Evolutionary conservation across 2,888 invertebrate species (phyloP).

Genomic region (Tenthredo notha): DNA sequence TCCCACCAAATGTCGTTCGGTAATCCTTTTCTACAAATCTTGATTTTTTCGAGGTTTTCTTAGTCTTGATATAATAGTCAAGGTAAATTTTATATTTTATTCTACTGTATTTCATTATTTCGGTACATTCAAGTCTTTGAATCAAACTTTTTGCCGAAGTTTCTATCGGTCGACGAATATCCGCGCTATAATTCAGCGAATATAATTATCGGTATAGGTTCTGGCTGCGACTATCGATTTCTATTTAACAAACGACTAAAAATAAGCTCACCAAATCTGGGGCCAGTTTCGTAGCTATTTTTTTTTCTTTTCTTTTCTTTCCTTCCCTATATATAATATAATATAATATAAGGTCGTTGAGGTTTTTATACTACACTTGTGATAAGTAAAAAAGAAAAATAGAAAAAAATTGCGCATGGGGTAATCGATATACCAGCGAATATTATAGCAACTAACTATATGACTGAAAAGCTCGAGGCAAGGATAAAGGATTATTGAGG

Average conservation of each 20-base stretch:
- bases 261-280: neutral
- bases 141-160: neutral
- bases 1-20: slow-evolving; percentile 11
- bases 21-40: slow-evolving; percentile 38
- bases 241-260: slow-evolving; percentile 1
- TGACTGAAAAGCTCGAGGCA: neutral
- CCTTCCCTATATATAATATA: neutral
- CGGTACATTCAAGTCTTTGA: neutral
- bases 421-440: neutral
- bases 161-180: neutral
- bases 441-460: neutral
- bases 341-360: neutral
- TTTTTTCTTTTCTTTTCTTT: neutral
- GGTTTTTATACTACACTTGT: neutral
- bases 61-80: neutral
- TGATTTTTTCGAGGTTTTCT: slow-evolving; percentile 3
- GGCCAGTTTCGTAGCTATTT: neutral
- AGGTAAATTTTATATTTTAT: neutral
- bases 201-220: neutral
- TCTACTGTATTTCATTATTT: neutral
- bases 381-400: neutral
- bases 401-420: neutral
- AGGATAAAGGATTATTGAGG: neutral
- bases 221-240: neutral
- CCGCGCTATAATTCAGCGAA: neutral